Conservation (phyloP, 1,140 invertebrate genomes). For the Calosoma granatense region DNA sequence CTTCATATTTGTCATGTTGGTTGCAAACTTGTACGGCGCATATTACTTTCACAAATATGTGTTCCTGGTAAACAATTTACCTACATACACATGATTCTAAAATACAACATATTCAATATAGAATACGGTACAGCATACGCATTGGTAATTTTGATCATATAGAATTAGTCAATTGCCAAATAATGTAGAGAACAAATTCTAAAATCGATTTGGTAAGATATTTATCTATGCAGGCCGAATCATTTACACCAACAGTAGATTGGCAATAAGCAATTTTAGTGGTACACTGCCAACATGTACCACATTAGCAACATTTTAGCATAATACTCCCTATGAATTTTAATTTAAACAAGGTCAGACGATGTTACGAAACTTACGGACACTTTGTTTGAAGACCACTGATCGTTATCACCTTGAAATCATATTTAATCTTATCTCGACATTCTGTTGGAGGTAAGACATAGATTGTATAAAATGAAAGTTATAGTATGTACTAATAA, state of each 20-base stretch:
- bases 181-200: too few species aligned
- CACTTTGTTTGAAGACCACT: background rate
- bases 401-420: background rate
- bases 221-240: background rate
- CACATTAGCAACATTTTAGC: background rate
- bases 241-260: background rate
- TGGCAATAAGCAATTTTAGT: background rate
- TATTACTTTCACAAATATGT: too few species aligned
- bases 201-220: background rate
- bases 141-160: too few species aligned
- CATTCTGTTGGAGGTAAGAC: background rate
- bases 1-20: too few species aligned
- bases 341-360: slow-evolving; percentile 1
- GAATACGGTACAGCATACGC: too few species aligned
- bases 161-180: too few species aligned
- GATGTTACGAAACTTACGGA: background rate
- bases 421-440: background rate
- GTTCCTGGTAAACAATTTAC: too few species aligned
- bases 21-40: too few species aligned
- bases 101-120: too few species aligned
- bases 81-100: too few species aligned
- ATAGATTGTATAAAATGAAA: too few species aligned
- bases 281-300: background rate
- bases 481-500: too few species aligned
- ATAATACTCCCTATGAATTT: background rate